phyloP scores from a whole-genome alignment of 2,888 invertebrate species.

The Pomacea canaliculata region DNA sequence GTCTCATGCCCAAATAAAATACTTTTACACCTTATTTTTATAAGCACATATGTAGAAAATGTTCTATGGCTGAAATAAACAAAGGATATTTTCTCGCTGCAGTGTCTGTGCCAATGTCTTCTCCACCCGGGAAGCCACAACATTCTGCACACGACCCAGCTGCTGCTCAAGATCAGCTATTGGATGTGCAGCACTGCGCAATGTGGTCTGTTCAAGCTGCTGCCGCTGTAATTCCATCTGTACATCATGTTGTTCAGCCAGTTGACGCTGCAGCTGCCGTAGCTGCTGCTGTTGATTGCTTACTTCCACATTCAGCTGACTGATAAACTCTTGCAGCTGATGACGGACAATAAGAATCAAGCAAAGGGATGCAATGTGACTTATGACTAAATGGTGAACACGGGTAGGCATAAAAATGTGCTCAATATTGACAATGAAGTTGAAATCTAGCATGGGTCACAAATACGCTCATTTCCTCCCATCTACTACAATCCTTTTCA shows the following conservation, averaged over 20 bases:
- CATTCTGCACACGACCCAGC: constrained; percentile 60
- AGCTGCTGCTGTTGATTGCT: constrained; percentile 61
- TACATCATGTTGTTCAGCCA: constrained; percentile 59
- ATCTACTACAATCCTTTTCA: too few species aligned
- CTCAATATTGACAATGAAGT: too few species aligned
- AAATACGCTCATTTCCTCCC: too few species aligned
- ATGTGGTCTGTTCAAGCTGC: constrained; percentile 37
- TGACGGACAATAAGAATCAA: constrained; percentile 12
- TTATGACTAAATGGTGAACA: too few species aligned
- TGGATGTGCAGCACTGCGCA: constrained; percentile 19
- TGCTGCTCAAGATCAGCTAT: constrained; percentile 37
- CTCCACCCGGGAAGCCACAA: constrained; percentile 59
- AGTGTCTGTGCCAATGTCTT: constrained; percentile 59
- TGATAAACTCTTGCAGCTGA: constrained; percentile 54
- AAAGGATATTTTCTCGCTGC: constrained; percentile 66
- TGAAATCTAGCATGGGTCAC: too few species aligned
- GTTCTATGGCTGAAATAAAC: too few species aligned
- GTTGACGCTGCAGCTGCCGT: constrained; percentile 47
- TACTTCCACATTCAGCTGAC: constrained; percentile 47
- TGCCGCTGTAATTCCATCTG: constrained; percentile 54
- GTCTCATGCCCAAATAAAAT: too few species aligned
- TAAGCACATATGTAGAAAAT: too few species aligned
- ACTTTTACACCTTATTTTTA: too few species aligned
- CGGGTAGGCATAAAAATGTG: too few species aligned
- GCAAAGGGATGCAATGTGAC: background rate